A percentile compares a stretch with the other conserved stretches of the same genome.
phyloP scores from a whole-genome alignment of 2,113 vertebrate species.

The cat (Felis catus) region DNA sequence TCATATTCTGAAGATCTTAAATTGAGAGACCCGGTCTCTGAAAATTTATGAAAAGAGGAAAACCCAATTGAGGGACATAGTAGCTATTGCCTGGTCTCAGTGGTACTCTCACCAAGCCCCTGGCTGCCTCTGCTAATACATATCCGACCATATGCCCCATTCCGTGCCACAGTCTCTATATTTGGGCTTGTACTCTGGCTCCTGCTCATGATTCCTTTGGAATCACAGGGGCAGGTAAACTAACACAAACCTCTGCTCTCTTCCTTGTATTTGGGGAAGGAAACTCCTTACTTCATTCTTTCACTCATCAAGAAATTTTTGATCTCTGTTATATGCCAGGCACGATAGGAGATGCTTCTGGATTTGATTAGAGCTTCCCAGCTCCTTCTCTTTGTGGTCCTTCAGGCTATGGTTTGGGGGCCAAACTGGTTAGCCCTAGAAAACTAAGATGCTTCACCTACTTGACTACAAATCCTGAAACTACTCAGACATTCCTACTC shows the following conservation, averaged over 20 bases:
- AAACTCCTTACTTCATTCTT: not conserved
- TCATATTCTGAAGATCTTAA: not conserved
- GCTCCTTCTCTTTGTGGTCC: not conserved
- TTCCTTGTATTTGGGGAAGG: not conserved
- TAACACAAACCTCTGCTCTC: not conserved
- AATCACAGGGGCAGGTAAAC: not conserved
- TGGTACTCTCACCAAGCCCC: rapidly evolving
- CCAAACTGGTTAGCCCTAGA: not conserved
- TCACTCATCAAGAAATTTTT: not conserved
- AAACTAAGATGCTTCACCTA: not conserved
- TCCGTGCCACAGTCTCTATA: not conserved
- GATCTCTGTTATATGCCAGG: not conserved
- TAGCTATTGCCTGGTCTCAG: not conserved
- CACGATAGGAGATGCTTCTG: not conserved
- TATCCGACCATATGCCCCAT: rapidly evolving
- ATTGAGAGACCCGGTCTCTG: not conserved
- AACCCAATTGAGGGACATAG: not conserved
- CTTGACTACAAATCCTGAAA: not conserved
- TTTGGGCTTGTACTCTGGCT: not conserved
- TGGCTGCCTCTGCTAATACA: not conserved
- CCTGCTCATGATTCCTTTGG: not conserved
- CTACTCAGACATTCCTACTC: not conserved
- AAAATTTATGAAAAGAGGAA: not conserved
- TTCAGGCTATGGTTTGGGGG: not conserved
- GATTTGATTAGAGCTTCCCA: not conserved